These are phyloP conservation scores for Oreohelix idahoensis DNA, from an alignment of 1,140 invertebrate genomes.

Conservation along the genomic window DNA sequence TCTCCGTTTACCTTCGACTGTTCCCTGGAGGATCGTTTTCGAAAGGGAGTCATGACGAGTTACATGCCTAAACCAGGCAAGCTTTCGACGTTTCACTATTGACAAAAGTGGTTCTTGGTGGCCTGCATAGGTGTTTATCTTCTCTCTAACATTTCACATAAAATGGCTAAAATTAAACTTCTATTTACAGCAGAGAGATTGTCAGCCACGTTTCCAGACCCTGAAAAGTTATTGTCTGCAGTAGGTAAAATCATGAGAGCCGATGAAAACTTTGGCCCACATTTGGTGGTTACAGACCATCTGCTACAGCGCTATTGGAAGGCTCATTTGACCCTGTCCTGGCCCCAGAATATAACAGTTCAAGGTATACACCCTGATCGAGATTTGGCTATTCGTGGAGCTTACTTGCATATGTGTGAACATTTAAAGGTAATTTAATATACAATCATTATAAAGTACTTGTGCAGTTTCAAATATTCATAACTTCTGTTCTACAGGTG, in stretches of 20 bases:
- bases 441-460: no score
- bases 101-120: no score
- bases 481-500: no score
- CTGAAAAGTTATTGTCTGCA: not conserved
- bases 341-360: not conserved
- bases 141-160: no score
- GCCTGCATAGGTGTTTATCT: no score
- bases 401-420: not conserved
- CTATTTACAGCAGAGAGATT: not conserved
- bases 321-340: not conserved
- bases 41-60: no score
- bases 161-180: no score
- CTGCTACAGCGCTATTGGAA: not conserved
- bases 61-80: no score
- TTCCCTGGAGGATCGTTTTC: no score
- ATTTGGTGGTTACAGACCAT: not conserved
- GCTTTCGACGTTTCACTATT: no score
- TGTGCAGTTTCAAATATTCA: no score
- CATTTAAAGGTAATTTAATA: not conserved
- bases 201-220: constrained; percentile 7
- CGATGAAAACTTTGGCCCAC: not conserved
- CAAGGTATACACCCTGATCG: not conserved
- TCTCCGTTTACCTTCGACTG: no score
- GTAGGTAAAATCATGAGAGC: not conserved
- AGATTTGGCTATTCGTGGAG: not conserved